Evolutionary conservation across 2,113 vertebrate species (phyloP).

Genomic region (Danionella cerebrum): DNA sequence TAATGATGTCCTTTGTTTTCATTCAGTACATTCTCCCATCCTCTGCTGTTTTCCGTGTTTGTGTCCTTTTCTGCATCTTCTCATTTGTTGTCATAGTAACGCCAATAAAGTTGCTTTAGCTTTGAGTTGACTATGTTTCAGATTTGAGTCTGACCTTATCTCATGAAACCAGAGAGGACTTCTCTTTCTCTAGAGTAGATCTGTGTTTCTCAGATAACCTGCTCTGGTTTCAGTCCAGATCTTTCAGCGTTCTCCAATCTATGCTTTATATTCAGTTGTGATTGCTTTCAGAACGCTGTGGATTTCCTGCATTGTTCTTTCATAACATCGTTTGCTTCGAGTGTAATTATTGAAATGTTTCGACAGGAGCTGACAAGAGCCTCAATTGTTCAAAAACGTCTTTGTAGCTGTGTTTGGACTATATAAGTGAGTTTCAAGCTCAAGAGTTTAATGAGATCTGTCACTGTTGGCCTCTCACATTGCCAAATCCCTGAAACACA

Average conservation of each 20-base stretch:
- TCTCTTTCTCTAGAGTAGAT: neutral
- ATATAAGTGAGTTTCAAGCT: neutral
- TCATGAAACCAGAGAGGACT: conserved; percentile 24
- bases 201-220: conserved; percentile 16
- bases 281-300: conserved; percentile 34
- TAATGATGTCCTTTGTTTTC: too few relatives aligned
- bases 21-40: too few relatives aligned
- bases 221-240: conserved; percentile 44
- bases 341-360: neutral
- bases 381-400: conserved; percentile 11
- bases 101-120: too few relatives aligned
- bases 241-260: neutral
- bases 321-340: conserved; percentile 5
- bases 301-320: conserved; percentile 20
- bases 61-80: too few relatives aligned
- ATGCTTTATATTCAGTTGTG: conserved; percentile 42
- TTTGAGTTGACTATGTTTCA: too few relatives aligned
- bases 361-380: neutral
- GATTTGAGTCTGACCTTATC: too few relatives aligned
- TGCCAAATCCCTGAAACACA: conserved; percentile 23
- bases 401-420: neutral
- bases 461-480: neutral
- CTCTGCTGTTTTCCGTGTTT: too few relatives aligned
- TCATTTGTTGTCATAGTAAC: too few relatives aligned
- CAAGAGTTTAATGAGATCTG: conserved; percentile 10